Conservation (phyloP, 2,797 vertebrate genomes). For the Limosa lapponica region DNA sequence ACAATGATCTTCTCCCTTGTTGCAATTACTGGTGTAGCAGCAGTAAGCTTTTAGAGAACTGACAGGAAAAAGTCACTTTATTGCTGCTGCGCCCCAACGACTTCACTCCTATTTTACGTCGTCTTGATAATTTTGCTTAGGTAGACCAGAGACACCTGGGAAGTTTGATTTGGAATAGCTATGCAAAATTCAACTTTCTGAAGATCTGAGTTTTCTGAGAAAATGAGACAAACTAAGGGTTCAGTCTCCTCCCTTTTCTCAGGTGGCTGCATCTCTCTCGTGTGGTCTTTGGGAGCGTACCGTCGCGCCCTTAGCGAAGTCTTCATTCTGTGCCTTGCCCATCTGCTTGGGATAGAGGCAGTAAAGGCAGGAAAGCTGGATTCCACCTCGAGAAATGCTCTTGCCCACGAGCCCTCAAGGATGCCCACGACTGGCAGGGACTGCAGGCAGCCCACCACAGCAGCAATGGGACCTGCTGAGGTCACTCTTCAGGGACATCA, state of each 20-base stretch:
- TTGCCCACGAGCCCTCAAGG: not conserved
- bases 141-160: not conserved
- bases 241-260: not conserved
- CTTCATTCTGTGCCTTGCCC: not conserved
- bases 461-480: not conserved
- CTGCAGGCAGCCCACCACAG: not conserved
- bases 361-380: not conserved
- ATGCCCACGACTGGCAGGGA: not conserved
- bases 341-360: not conserved
- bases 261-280: not conserved
- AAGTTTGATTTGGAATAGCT: not conserved
- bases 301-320: not conserved
- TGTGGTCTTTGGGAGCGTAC: not conserved
- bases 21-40: not conserved
- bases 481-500: not conserved
- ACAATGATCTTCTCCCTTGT: not conserved
- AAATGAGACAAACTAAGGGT: not conserved
- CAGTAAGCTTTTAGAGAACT: not conserved
- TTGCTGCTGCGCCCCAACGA: slow-evolving; percentile 1
- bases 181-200: not conserved
- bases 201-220: not conserved
- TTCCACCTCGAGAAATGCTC: not conserved
- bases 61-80: not conserved
- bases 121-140: not conserved
- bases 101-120: not conserved